Conservation (phyloP, 2,113 vertebrate genomes). For the Elgaria multicarinata region DNA sequence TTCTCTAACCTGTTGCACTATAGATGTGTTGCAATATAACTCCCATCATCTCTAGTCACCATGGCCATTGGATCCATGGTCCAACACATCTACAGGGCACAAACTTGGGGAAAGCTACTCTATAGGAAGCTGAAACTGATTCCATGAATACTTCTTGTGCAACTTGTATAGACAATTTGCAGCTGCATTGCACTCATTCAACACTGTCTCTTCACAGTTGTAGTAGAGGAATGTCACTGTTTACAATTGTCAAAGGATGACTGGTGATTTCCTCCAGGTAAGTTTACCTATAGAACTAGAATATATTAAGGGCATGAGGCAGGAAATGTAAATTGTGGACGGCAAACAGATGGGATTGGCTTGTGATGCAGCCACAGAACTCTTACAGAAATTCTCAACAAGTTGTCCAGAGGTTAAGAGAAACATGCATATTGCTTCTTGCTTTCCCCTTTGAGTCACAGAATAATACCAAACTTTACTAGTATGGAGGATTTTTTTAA, state of each 20-base stretch:
- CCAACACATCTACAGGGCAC: background rate
- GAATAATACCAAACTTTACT: background rate
- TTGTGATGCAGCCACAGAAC: conserved; percentile 58
- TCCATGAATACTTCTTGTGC: conserved; percentile 45
- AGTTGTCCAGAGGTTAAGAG: conserved; percentile 51
- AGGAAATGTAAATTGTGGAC: background rate
- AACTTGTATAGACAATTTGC: conserved; percentile 18
- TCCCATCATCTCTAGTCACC: background rate
- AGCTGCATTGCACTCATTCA: conserved; percentile 44
- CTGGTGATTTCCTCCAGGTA: background rate
- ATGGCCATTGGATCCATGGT: background rate
- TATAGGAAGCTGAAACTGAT: conserved; percentile 55
- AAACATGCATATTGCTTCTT: conserved; percentile 27
- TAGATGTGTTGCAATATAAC: background rate
- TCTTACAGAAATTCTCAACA: conserved; percentile 47
- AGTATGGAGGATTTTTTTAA: background rate
- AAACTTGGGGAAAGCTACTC: background rate
- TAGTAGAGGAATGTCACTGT: background rate
- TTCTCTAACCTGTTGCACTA: background rate
- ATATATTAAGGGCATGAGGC: background rate
- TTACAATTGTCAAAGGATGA: conserved; percentile 21
- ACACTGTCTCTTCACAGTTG: background rate
- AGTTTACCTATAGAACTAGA: conserved; percentile 29
- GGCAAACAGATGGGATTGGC: conserved; percentile 32
- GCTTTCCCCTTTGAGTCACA: conserved; percentile 47